phyloP scores from a whole-genome alignment of 2,113 vertebrate genomes.

The Romanogobio albipinnatus region DNA sequence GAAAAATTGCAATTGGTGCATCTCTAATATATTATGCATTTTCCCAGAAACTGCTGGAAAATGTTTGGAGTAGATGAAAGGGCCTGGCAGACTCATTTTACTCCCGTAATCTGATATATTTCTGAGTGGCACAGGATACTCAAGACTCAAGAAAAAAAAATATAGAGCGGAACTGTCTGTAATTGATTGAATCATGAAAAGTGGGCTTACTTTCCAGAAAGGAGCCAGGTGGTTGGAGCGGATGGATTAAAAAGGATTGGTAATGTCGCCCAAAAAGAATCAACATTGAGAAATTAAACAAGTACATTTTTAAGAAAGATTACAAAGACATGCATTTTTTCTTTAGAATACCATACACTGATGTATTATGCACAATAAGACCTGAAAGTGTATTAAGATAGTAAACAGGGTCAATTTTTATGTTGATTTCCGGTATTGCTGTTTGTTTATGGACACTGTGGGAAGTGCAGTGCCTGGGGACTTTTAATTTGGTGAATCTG shows the following conservation, averaged over 20 bases:
- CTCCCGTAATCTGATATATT: slow-evolving; percentile 9
- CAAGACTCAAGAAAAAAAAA: slow-evolving; percentile 8
- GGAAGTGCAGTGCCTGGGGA: neutral
- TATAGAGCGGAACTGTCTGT: slow-evolving; percentile 13
- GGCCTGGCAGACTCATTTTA: slow-evolving; percentile 1
- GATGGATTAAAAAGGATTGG: slow-evolving; percentile 13
- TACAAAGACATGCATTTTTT: neutral
- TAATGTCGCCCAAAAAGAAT: neutral
- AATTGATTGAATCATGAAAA: slow-evolving; percentile 29
- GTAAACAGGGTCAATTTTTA: neutral
- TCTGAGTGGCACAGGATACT: slow-evolving; percentile 16
- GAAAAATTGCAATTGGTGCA: too few relatives aligned
- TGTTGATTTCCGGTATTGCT: neutral
- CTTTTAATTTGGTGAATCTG: neutral
- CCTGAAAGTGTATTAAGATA: neutral
- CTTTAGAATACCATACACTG: neutral
- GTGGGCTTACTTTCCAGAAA: slow-evolving; percentile 25
- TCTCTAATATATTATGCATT: neutral
- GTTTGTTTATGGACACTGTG: neutral
- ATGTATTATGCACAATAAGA: neutral
- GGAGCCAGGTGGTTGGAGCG: neutral
- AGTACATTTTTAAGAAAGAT: neutral
- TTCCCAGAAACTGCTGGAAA: neutral
- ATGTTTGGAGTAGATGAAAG: neutral
- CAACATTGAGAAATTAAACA: neutral